Evolutionary conservation across 2,797 vertebrate genomes (phyloP).

Genomic region (Amniataba percoides): DNA sequence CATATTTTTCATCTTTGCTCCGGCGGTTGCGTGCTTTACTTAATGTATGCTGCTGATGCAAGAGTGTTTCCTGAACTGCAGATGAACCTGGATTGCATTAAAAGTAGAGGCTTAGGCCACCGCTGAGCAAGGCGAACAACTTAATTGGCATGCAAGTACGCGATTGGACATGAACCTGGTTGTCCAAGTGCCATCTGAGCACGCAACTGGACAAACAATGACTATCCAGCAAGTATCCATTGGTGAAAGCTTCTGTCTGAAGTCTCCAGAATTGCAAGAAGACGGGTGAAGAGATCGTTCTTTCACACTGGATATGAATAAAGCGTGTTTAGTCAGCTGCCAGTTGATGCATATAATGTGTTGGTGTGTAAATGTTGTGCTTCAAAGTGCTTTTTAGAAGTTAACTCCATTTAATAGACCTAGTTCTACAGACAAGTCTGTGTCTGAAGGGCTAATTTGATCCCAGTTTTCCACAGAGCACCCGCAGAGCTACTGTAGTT

Average conservation of each 20-base stretch:
- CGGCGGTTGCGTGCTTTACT: conserved; percentile 20
- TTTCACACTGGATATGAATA: neutral
- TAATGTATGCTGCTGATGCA: neutral
- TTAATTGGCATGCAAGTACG: conserved; percentile 55
- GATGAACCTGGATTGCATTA: conserved; percentile 63
- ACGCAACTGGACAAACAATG: conserved; percentile 6
- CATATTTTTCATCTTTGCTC: neutral
- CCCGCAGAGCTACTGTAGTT: conserved; percentile 30
- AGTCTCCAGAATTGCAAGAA: neutral
- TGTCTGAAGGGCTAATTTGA: conserved; percentile 42
- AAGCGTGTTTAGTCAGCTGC: conserved; percentile 29
- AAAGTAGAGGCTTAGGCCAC: conserved; percentile 47
- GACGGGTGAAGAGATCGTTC: neutral
- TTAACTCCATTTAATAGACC: conserved; percentile 40
- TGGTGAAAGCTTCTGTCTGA: conserved; percentile 3
- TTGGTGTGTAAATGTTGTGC: conserved; percentile 29
- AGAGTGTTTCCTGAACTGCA: conserved; percentile 51
- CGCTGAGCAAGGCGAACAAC: conserved; percentile 46
- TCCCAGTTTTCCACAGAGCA: conserved; percentile 37
- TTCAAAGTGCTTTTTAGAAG: conserved; percentile 24
- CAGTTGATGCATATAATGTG: conserved; percentile 38
- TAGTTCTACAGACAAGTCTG: conserved; percentile 15
- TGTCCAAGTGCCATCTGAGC: conserved; percentile 32
- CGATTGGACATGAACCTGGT: conserved; percentile 37
- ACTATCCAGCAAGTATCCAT: conserved; percentile 2